Conservation (phyloP, 2,888 invertebrate species). For the Eupithecia abbreviata region DNA sequence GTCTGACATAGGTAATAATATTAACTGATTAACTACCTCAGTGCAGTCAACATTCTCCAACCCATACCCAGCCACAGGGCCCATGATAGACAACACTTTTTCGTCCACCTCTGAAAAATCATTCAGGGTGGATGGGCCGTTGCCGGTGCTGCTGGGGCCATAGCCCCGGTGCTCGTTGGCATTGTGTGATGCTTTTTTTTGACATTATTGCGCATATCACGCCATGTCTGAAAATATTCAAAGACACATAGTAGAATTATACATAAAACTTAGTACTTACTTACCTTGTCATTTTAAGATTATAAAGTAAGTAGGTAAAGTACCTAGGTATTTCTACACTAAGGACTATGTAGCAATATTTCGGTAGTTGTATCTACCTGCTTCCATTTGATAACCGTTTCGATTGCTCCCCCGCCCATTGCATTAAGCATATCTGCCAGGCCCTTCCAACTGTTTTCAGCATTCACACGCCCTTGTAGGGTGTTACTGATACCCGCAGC, state of each 20-base stretch:
- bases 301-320: too few relatives aligned
- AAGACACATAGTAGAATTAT: not conserved
- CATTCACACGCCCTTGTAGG: not conserved
- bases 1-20: not conserved
- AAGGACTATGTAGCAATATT: too few relatives aligned
- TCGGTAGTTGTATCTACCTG: too few relatives aligned
- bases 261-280: too few relatives aligned
- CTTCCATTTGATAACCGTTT: too few relatives aligned
- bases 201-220: not conserved
- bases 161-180: not conserved
- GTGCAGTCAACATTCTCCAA: not conserved
- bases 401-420: too few relatives aligned
- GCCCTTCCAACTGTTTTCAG: too few relatives aligned
- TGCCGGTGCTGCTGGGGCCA: not conserved
- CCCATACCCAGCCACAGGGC: not conserved
- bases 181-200: not conserved
- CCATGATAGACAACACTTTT: not conserved
- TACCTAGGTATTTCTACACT: too few relatives aligned
- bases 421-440: not conserved
- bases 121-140: not conserved
- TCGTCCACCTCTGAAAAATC: not conserved
- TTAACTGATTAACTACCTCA: not conserved
- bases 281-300: too few relatives aligned
- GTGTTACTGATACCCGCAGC: not conserved
- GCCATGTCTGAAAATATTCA: not conserved